These are phyloP conservation scores for Tiaroga cobitis DNA, from an alignment of 2,797 vertebrate genomes.

Conservation along the genomic window DNA sequence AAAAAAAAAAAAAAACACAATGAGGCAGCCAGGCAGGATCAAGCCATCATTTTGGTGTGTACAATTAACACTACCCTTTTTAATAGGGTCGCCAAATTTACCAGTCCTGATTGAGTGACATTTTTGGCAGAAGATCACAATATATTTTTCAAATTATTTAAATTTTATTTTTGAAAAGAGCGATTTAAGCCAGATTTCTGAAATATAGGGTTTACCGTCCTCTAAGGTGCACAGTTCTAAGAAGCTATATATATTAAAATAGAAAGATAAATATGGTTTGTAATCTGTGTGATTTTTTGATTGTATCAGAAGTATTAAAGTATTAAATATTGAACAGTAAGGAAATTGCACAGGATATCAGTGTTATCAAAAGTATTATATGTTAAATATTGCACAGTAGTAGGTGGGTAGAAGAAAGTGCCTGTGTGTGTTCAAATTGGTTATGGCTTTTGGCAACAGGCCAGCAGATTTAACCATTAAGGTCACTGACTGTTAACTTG, in stretches of 20 bases:
- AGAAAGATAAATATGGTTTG: neutral
- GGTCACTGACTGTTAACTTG: too few species aligned
- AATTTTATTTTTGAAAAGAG: neutral
- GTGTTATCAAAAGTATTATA: neutral
- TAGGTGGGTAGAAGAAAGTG: neutral
- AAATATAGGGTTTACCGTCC: neutral
- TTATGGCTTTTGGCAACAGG: too few species aligned
- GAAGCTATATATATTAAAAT: neutral
- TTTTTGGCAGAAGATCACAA: neutral
- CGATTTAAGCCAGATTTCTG: conserved; percentile 5
- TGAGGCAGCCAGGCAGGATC: too few species aligned
- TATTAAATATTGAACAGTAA: neutral
- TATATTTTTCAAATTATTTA: neutral
- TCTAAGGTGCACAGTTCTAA: neutral
- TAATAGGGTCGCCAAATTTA: neutral
- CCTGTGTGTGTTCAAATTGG: neutral
- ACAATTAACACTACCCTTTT: neutral
- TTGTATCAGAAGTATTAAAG: too few species aligned
- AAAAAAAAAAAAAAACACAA: neutral
- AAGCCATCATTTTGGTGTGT: conserved; percentile 2
- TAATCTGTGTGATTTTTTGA: neutral
- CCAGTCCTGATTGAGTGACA: neutral
- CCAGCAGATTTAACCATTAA: too few species aligned
- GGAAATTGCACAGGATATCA: neutral
- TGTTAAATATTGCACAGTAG: neutral